Percentiles rank a stretch among this genome's conserved stretches.
These are phyloP conservation scores for Epizoanthus rinbou DNA, from an alignment of 92 coral and sea anemone species.

Conservation along the genomic window DNA sequence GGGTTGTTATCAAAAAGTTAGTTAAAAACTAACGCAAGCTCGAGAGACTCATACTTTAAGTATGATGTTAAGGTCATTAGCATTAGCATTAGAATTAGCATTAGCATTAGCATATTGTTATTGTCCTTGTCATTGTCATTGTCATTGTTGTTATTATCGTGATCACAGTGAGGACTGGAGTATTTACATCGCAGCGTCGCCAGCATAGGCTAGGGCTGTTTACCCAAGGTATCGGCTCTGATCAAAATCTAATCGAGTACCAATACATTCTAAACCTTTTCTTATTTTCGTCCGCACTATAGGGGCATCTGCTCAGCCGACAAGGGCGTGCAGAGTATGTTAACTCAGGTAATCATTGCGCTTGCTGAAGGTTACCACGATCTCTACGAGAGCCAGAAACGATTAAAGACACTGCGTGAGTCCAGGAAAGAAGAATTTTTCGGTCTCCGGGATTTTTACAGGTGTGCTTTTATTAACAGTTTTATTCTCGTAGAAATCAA, in stretches of 20 bases:
- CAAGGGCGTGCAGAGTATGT: slow-evolving; percentile 52
- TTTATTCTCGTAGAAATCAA: no score
- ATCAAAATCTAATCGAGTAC: background rate
- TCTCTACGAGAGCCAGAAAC: slow-evolving; percentile 62
- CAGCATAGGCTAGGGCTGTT: background rate
- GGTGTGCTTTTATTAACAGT: slow-evolving; percentile 41
- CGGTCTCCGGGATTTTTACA: slow-evolving; percentile 83
- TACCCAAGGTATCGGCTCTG: background rate
- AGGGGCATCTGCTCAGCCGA: slow-evolving; percentile 87
- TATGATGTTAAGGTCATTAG: no score
- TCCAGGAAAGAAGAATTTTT: slow-evolving; percentile 80
- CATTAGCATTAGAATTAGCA: no score
- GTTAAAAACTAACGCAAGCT: no score
- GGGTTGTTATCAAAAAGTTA: no score
- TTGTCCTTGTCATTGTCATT: no score
- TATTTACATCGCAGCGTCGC: no score
- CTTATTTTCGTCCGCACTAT: background rate
- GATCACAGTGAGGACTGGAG: no score
- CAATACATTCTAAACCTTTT: no score
- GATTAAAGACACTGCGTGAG: slow-evolving; percentile 48
- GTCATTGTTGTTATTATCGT: no score
- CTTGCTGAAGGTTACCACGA: slow-evolving; percentile 68
- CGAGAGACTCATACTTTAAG: no score
- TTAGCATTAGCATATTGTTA: no score
- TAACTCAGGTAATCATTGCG: slow-evolving; percentile 56